Percentiles rank a stretch among this genome's conserved stretches.
phyloP scores from a whole-genome alignment of 2,888 invertebrate species.

The Tinea semifulvella region DNA sequence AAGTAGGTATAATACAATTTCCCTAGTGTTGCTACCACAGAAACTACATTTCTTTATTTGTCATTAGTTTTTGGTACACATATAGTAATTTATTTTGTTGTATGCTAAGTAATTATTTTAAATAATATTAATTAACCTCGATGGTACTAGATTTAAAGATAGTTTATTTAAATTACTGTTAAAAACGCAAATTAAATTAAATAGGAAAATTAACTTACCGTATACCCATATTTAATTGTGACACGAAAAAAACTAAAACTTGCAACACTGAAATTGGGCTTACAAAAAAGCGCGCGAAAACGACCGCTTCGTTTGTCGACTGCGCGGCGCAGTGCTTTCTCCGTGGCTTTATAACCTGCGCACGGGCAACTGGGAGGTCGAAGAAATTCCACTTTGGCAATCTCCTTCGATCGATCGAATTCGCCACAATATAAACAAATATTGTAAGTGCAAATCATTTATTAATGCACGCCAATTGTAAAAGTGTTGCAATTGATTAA shows the following conservation, averaged over 20 bases:
- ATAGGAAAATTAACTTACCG: slow-evolving; percentile 9
- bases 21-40: no score
- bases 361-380: slow-evolving; percentile 34
- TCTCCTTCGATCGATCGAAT: slow-evolving; percentile 27
- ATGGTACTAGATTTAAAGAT: no score
- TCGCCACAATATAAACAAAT: slow-evolving; percentile 23
- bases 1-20: no score
- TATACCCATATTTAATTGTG: slow-evolving; percentile 6
- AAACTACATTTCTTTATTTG: no score
- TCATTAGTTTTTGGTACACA: no score
- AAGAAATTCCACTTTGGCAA: slow-evolving; percentile 52
- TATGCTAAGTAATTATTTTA: no score
- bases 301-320: slow-evolving; percentile 26
- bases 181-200: slow-evolving; percentile 3
- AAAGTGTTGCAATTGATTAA: no score
- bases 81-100: no score
- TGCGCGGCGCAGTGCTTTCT: slow-evolving; percentile 54
- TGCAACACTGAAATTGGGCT: slow-evolving; percentile 11
- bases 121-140: no score
- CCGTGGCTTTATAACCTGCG: slow-evolving; percentile 54
- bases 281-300: slow-evolving; percentile 19
- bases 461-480: not conserved
- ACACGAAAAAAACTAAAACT: not conserved
- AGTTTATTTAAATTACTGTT: no score
- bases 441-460: not conserved